Conservation (phyloP, 2,888 invertebrate genomes). For the Adineta ricciae region DNA sequence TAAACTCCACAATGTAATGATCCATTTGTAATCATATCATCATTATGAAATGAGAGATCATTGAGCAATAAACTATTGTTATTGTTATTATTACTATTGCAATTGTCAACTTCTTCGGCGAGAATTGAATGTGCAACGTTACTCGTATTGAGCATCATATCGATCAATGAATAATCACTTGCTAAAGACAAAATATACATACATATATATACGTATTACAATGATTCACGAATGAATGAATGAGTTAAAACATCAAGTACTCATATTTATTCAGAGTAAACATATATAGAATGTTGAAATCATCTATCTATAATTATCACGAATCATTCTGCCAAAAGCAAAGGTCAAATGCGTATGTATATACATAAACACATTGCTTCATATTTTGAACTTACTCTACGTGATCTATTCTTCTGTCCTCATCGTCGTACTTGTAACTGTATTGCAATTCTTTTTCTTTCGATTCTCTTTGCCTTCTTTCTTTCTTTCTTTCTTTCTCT, state of each 20-base stretch:
- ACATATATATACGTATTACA: neutral
- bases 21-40: neutral
- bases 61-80: neutral
- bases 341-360: neutral
- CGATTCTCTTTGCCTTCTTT: neutral
- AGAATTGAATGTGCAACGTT: constrained; percentile 12
- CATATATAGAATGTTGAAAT: neutral
- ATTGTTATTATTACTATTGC: constrained; percentile 21
- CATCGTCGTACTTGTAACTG: neutral
- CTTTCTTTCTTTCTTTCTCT: neutral
- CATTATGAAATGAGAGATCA: constrained; percentile 14
- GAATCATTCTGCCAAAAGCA: neutral
- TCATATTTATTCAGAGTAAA: neutral
- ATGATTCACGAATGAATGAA: neutral
- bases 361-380: neutral
- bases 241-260: neutral
- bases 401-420: neutral
- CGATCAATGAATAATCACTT: neutral
- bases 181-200: neutral
- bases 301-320: neutral
- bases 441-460: neutral
- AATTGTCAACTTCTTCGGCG: constrained; percentile 5
- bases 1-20: neutral
- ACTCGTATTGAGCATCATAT: neutral
- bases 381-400: neutral